Evolutionary conservation across 1,140 invertebrate genomes (phyloP).

Genomic region (Cydia strobilella): DNA sequence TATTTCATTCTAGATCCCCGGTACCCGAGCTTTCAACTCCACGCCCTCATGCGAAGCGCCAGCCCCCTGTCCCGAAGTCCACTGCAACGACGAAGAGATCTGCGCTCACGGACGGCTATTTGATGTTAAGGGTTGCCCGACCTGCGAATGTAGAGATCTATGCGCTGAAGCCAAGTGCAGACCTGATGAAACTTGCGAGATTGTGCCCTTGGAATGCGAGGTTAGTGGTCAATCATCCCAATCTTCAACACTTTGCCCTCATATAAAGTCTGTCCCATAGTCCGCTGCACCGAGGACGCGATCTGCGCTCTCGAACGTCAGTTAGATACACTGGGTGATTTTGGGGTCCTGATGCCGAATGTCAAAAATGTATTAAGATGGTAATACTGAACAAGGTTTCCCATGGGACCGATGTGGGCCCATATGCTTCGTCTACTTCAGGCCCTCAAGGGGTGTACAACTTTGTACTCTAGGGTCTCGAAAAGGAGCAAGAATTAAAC

Average conservation of each 20-base stretch:
- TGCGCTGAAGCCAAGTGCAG: slow-evolving; percentile 87
- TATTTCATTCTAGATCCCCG: slow-evolving; percentile 49
- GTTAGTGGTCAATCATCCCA: slow-evolving; percentile 37
- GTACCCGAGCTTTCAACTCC: slow-evolving; percentile 59
- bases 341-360: no score
- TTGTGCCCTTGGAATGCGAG: slow-evolving; percentile 70
- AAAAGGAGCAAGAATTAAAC: no score
- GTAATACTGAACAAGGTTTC: no score
- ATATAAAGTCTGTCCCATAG: neutral
- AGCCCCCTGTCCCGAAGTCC: slow-evolving; percentile 81
- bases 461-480: no score
- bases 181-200: slow-evolving; percentile 84
- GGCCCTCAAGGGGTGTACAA: no score
- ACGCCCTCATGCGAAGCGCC: slow-evolving; percentile 76
- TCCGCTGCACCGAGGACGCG: neutral
- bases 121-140: slow-evolving; percentile 86
- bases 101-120: slow-evolving; percentile 86
- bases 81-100: slow-evolving; percentile 80
- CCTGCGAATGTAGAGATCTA: slow-evolving; percentile 88
- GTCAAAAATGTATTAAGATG: no score
- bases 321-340: no score
- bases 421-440: no score
- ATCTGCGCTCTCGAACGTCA: neutral
- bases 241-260: neutral
- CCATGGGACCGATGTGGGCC: no score